Conservation (phyloP, 2,113 vertebrate genomes). For the Malurus cyaneus region DNA sequence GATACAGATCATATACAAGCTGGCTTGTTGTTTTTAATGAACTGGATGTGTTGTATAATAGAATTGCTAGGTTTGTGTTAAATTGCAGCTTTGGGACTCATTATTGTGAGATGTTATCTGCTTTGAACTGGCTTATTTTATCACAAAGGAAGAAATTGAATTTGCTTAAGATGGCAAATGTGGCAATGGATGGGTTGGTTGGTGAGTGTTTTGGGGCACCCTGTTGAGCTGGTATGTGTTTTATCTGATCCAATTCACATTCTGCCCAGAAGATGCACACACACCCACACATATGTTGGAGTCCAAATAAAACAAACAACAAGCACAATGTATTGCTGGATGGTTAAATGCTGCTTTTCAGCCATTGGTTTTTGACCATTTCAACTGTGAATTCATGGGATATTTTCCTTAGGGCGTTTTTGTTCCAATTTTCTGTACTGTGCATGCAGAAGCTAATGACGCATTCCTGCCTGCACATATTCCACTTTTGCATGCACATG, state of each 20-base stretch:
- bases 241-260: slow-evolving; percentile 37
- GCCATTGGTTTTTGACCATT: neutral
- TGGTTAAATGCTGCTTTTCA: neutral
- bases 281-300: neutral
- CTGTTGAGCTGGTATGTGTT: slow-evolving; percentile 18
- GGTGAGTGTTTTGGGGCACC: slow-evolving; percentile 39
- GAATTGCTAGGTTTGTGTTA: slow-evolving; percentile 67
- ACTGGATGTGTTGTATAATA: slow-evolving; percentile 58
- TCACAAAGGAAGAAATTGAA: slow-evolving; percentile 57
- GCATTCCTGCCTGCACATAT: neutral
- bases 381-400: neutral
- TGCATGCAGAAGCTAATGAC: neutral
- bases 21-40: slow-evolving; percentile 73
- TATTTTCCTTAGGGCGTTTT: neutral
- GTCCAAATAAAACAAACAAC: neutral
- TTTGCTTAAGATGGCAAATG: slow-evolving; percentile 54
- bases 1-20: slow-evolving; percentile 58
- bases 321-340: neutral
- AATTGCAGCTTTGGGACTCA: slow-evolving; percentile 66
- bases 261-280: neutral
- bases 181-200: slow-evolving; percentile 31
- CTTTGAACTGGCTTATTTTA: slow-evolving; percentile 59
- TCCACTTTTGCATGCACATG: neutral
- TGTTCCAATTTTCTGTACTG: neutral
- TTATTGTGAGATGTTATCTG: slow-evolving; percentile 59